Evolutionary conservation across 2,113 vertebrate genomes (phyloP).

Genomic region (Amphiprion ocellaris): DNA sequence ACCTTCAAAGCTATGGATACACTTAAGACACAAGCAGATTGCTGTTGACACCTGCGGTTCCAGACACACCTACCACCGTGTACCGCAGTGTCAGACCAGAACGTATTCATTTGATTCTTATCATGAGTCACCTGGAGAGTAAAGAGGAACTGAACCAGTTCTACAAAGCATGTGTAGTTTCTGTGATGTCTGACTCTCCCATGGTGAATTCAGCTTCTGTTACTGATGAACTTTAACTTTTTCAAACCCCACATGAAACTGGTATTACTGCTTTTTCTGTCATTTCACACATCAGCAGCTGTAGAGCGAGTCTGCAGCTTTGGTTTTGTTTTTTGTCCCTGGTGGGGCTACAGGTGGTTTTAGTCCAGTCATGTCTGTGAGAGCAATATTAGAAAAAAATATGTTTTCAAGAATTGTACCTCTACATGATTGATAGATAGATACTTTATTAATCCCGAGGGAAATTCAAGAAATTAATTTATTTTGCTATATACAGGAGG

Average conservation of each 20-base stretch:
- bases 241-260: not conserved
- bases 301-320: no score
- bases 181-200: not conserved
- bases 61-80: constrained; percentile 30
- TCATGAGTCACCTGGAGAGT: constrained; percentile 12
- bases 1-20: not conserved
- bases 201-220: not conserved
- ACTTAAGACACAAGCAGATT: constrained; percentile 5
- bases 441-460: no score
- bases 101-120: constrained; percentile 19
- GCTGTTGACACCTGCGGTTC: not conserved
- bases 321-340: no score
- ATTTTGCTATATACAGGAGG: no score
- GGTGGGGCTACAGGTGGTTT: no score
- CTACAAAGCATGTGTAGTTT: no score
- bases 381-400: no score
- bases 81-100: not conserved
- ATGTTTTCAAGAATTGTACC: no score
- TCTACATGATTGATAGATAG: no score
- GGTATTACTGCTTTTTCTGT: not conserved
- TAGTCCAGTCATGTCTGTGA: no score
- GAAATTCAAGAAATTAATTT: no score
- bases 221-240: not conserved
- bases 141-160: not conserved
- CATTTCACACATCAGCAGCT: not conserved